A percentile compares a stretch with the other conserved stretches of the same genome.
phyloP scores from a whole-genome alignment of 2,888 invertebrate species.

The Steinernema hermaphroditum region DNA sequence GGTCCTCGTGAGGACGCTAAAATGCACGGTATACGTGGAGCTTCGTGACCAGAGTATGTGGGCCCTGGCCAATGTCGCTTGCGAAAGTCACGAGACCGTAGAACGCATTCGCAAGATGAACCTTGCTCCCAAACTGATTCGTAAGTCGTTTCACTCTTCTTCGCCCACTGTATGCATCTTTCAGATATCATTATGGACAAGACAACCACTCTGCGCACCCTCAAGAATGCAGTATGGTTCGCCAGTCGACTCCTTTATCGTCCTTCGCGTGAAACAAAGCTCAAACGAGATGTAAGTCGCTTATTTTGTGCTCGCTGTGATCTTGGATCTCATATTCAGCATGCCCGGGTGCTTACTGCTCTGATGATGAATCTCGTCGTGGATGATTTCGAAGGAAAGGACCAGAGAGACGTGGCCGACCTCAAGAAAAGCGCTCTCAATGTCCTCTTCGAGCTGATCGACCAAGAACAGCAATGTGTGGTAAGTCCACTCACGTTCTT shows the following conservation, averaged over 20 bases:
- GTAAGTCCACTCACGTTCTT: neutral
- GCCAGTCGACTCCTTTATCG: neutral
- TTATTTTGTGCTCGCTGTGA: neutral
- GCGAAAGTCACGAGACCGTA: neutral
- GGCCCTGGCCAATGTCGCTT: slow-evolving; percentile 17
- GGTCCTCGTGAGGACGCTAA: neutral
- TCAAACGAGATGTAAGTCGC: neutral
- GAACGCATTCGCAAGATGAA: neutral
- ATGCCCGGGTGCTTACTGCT: neutral
- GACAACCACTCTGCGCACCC: neutral
- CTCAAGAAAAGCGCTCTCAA: neutral
- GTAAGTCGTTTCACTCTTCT: neutral
- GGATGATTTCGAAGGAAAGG: neutral
- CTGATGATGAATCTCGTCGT: neutral
- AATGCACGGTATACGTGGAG: neutral
- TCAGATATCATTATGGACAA: neutral
- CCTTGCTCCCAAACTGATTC: neutral
- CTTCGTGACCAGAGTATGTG: slow-evolving; percentile 20
- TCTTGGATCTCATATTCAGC: neutral
- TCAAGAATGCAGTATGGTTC: slow-evolving; percentile 19
- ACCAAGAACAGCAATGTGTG: neutral
- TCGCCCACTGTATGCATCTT: neutral
- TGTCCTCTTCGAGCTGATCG: neutral
- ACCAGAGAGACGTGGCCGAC: neutral
- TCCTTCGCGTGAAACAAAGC: neutral